Conservation (phyloP, 2,888 invertebrate species). For the Eurois occulta region DNA sequence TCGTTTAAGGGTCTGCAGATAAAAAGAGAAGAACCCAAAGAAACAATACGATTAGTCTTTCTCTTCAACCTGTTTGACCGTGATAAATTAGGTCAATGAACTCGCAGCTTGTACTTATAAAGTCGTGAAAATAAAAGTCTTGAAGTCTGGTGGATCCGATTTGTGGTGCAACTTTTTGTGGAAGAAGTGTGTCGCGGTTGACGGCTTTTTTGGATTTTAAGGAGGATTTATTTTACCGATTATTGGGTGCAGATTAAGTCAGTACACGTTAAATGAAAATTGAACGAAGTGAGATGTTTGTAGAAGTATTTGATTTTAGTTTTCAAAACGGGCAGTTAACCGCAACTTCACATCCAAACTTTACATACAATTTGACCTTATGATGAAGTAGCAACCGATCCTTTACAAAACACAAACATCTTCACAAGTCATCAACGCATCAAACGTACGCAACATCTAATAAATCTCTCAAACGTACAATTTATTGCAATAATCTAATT, state of each 20-base stretch:
- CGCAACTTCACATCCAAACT: not conserved
- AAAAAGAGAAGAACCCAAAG: constrained; percentile 60
- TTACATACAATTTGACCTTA: not conserved
- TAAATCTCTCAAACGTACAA: constrained; percentile 57
- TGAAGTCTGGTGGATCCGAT: constrained; percentile 41
- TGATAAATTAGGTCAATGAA: constrained; percentile 66
- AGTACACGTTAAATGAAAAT: not conserved
- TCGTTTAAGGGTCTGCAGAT: constrained; percentile 69
- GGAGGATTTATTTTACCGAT: constrained; percentile 22
- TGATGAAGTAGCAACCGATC: not conserved
- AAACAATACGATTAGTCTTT: constrained; percentile 68
- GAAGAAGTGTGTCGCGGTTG: constrained; percentile 44
- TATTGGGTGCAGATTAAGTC: constrained; percentile 1
- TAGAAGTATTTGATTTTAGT: not conserved
- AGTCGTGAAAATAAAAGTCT: constrained; percentile 59
- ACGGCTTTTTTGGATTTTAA: constrained; percentile 40
- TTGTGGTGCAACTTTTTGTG: constrained; percentile 55
- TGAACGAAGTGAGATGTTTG: not conserved
- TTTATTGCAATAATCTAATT: constrained; percentile 61
- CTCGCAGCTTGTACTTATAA: constrained; percentile 53
- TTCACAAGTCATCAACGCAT: constrained; percentile 28
- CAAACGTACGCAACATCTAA: constrained; percentile 51
- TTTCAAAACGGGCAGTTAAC: not conserved
- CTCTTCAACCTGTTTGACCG: constrained; percentile 61
- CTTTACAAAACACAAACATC: not conserved